phyloP scores from a whole-genome alignment of 2,888 invertebrate species.

The Listrodromus nycthemerus region DNA sequence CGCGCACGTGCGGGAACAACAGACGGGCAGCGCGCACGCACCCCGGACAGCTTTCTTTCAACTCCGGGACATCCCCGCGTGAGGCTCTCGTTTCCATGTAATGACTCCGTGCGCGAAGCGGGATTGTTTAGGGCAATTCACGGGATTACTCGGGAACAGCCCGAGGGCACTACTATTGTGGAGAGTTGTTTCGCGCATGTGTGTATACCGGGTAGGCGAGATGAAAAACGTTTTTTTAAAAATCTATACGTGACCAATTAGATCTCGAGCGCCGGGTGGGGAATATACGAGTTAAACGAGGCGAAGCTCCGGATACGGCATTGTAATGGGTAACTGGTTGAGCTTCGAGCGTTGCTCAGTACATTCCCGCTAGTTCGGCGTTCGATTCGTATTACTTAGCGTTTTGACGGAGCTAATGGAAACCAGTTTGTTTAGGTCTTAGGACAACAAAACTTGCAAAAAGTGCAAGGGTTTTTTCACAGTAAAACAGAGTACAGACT shows the following conservation, averaged over 20 bases:
- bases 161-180: constrained; percentile 5
- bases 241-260: not conserved
- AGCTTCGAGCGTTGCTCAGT: too few species aligned
- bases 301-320: constrained; percentile 17
- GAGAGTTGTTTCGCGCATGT: constrained; percentile 13
- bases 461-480: too few species aligned
- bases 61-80: constrained; percentile 18
- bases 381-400: too few species aligned
- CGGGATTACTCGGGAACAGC: constrained; percentile 34
- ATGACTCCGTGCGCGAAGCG: constrained; percentile 2
- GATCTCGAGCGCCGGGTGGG: not conserved
- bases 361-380: too few species aligned
- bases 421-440: too few species aligned
- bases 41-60: constrained; percentile 50
- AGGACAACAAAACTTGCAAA: too few species aligned
- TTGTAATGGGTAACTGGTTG: too few species aligned
- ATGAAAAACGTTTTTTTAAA: constrained; percentile 14
- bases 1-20: constrained; percentile 65
- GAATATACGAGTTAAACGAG: constrained; percentile 42
- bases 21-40: constrained; percentile 65
- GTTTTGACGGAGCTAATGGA: too few species aligned
- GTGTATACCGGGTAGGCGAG: not conserved
- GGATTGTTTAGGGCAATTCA: constrained; percentile 18
- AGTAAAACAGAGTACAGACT: too few species aligned
- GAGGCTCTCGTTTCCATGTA: constrained; percentile 27